Base-by-base conservation (phyloP, 1,140 invertebrate species). In the Drosophila persimilis region DNA sequence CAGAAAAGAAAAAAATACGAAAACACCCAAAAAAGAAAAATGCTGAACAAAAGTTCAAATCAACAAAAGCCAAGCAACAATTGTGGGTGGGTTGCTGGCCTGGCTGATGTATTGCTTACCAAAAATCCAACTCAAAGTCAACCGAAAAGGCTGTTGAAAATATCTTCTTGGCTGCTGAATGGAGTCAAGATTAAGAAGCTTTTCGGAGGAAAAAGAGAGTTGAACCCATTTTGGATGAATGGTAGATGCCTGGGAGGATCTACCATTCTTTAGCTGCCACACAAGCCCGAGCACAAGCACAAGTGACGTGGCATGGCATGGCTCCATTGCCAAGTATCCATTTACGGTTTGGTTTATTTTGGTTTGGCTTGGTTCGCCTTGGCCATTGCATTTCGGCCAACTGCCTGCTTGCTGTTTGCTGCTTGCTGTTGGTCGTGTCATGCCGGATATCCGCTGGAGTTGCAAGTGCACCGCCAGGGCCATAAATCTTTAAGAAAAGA, bases 41-140 rank as follows among this genome's bases (percentile, higher is more conserved):
- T 70, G 60, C 47, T 45, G 73, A 63, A 77, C 66, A 72, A 76
- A 76, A 76, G 80, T 86, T 81, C 73, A 85, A 74, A 86, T 71
- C 81, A 80, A 86, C 80, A 80, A 80, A 77, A 77, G 69, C 62
- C 58, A 77, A 77, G 71, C 65, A 85, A 85, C 66, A 80, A 75
- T 80, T 81, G 73, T 51, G 79, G 64, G 61, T 26, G 15, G 35
- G 35, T 35, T 73, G 15, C 17, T 45, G 20, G 20, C 51, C 39
- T 4, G 24, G 44, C 47, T 64, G 57, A 62, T 44, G 39, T 75
- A 66, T 73, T 55, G 69, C 58, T 73, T 54, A 51, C 51, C 61
- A 39, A 67, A 73, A 58, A 75, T 57, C 62, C 45, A 66, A 58
- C 48, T 54, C 54, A 76, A 75, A 75, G 73, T 72, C 69, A 57